Base-by-base conservation (phyloP, 2,888 invertebrate genomes). In the Drosophila maculinotata region DNA sequence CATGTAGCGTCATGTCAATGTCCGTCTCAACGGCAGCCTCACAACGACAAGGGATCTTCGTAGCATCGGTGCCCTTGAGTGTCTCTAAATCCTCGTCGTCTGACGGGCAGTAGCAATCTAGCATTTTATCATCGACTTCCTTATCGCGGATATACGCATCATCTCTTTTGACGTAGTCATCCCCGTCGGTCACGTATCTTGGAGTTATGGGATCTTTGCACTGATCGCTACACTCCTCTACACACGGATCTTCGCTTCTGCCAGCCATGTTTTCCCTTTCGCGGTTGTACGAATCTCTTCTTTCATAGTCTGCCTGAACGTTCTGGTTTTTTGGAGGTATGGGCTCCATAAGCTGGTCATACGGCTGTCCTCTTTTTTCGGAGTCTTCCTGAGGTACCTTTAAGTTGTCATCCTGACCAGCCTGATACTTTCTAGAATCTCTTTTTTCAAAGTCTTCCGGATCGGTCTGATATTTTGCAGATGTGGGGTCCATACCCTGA, bases 1-100 rank as follows among this genome's bases (percentile, higher is more conserved):
- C 5, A 3, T 44, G 39, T 0, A 73, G 42, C 0, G 36, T 35
- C 72, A 73, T 73, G 2, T 73, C 72, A 28, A 75, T 35, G 3
- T 73, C 72, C 1, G 72, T 73, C 44, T 73, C 72, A 14, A 69
- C 52, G 15, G 39, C 47, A 10, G 38, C 54, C 9, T 75, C 70
- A 4, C 69, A 36, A 12, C 2, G 17, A 20, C 25, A 30, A 5
- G 14, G 10, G 7, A 0, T 3, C 3, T 1, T 14, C 14, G 8
- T 26, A 7, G 6, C 14, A 10, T 23, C 3, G 0, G 15, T 15
- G 23, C 1, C 2, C 4, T n/a, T 14, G 0, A 7, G 1, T 14
- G 9, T n/a, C 36, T 14, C 20, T 8, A 14, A 1, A 1, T 31
- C 49, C 9, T 60, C 60, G 0, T 62, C 63, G 15, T 48, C 48